Conservation (phyloP, 2,113 vertebrate genomes). For the Cacatua alba region DNA sequence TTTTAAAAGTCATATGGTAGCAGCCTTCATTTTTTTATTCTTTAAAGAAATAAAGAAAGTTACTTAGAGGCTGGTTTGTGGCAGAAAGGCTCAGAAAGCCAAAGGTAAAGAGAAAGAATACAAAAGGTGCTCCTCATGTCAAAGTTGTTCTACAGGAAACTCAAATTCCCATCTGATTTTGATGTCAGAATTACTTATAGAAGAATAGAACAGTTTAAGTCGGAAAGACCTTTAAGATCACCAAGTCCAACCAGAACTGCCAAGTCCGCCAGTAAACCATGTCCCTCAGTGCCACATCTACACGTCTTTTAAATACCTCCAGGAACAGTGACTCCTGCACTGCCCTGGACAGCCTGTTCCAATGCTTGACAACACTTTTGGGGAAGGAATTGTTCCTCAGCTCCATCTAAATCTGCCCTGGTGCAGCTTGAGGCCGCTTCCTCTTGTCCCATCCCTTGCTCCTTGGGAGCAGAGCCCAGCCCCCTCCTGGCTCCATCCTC, state of each 20-base stretch:
- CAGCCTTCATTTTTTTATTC: not conserved
- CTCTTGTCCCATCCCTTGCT: not conserved
- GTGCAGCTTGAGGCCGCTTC: accelerated
- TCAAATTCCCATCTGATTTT: not conserved
- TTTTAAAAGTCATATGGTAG: not conserved
- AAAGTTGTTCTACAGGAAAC: not conserved
- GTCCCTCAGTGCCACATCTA: no score
- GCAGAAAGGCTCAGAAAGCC: not conserved
- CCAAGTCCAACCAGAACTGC: not conserved
- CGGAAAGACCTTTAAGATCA: not conserved
- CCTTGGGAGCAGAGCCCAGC: no score
- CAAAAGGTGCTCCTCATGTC: accelerated
- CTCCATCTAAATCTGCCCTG: not conserved
- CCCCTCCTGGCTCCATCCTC: no score
- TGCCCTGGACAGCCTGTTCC: not conserved
- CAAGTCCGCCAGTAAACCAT: accelerated
- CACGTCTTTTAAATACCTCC: accelerated
- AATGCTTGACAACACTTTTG: accelerated
- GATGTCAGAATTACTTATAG: not conserved
- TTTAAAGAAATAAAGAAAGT: not conserved
- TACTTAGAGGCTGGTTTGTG: not conserved
- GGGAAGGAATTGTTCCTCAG: no score
- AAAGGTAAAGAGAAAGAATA: not conserved
- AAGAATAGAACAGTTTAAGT: not conserved
- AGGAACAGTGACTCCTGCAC: accelerated